Conservation (phyloP, 2,113 vertebrate species). For the Shinisaurus crocodilurus region DNA sequence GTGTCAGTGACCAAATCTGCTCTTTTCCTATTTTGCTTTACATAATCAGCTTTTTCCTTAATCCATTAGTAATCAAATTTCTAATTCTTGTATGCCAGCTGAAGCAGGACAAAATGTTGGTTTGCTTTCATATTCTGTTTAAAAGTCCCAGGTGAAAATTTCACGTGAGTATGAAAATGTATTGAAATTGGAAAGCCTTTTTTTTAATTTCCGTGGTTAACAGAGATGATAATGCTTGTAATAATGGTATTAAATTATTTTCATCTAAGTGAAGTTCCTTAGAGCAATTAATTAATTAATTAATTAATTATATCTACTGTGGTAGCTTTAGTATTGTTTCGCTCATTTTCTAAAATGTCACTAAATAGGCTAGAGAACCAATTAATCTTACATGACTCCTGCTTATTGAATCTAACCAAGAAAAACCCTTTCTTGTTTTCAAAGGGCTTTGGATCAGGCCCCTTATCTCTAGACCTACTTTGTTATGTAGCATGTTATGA, state of each 20-base stretch:
- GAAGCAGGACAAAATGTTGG: conserved; percentile 47
- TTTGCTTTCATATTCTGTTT: conserved; percentile 65
- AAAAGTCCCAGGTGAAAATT: conserved; percentile 47
- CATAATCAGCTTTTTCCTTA: conserved; percentile 30
- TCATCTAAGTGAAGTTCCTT: conserved; percentile 58
- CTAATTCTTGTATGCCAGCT: conserved; percentile 33
- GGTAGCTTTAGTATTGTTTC: conserved; percentile 33
- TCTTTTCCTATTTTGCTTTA: conserved; percentile 8
- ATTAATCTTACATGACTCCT: background rate
- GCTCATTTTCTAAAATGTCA: background rate
- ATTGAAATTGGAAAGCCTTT: conserved; percentile 57
- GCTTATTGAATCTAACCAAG: background rate
- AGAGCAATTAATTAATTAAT: conserved; percentile 54
- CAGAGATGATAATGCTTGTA: conserved; percentile 56
- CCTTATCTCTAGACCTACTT: background rate
- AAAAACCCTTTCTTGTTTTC: conserved; percentile 4
- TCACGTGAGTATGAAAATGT: conserved; percentile 58
- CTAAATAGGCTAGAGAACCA: conserved; percentile 1
- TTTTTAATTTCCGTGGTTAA: conserved; percentile 46
- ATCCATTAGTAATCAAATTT: conserved; percentile 50
- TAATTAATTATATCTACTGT: conserved; percentile 51
- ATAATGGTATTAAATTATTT: background rate
- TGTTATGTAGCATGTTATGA: background rate
- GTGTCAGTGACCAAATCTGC: conserved; percentile 53
- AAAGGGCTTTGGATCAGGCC: background rate